Evolutionary conservation across 1,140 invertebrate species (phyloP).

Genomic region (Achroia grisella): DNA sequence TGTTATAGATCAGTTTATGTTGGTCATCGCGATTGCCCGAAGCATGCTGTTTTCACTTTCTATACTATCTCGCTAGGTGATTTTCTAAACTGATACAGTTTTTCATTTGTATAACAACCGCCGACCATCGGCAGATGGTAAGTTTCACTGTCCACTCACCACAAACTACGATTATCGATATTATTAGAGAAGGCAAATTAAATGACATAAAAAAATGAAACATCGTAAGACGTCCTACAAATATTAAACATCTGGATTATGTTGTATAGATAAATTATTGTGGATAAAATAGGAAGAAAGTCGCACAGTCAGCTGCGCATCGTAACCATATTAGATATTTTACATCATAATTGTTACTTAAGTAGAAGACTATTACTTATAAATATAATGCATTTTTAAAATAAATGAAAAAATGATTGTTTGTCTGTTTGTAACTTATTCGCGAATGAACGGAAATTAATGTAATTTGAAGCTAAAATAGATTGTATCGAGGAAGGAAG

Average conservation of each 20-base stretch:
- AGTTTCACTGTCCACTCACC: constrained; percentile 45
- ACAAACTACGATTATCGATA: constrained; percentile 12
- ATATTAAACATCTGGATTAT: too few species aligned
- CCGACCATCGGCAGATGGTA: constrained; percentile 19
- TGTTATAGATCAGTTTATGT: constrained; percentile 19
- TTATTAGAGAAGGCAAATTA: constrained; percentile 3
- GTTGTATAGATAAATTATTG: too few species aligned
- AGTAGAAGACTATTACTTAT: too few species aligned
- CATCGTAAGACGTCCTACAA: too few species aligned
- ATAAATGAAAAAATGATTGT: too few species aligned
- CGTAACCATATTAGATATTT: background rate
- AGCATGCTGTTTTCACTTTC: constrained; percentile 54
- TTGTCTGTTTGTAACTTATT: too few species aligned
- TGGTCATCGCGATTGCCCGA: constrained; percentile 26
- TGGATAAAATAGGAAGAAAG: too few species aligned
- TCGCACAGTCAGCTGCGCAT: too few species aligned
- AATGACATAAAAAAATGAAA: background rate
- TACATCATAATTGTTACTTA: background rate
- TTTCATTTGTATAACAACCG: constrained; percentile 24
- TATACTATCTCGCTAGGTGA: constrained; percentile 42
- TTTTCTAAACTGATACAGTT: constrained; percentile 59
- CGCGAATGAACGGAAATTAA: too few species aligned
- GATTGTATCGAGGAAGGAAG: too few species aligned
- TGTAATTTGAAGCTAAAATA: too few species aligned
- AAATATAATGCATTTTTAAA: too few species aligned